Evolutionary conservation across 2,888 invertebrate species (phyloP).

Genomic region (Trissonchulus sp.): DNA sequence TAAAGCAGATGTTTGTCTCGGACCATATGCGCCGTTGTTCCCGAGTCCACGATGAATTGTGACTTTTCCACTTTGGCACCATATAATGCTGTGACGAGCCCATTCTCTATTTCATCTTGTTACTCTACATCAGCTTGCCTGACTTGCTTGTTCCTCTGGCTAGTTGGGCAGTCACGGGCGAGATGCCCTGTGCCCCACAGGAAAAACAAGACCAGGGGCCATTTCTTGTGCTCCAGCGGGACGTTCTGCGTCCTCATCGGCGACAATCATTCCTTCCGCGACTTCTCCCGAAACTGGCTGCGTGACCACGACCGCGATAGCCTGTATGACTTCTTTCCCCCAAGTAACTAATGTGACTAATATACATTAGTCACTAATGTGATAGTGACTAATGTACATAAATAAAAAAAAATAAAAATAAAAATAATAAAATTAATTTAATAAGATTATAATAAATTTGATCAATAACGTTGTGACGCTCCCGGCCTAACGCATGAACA

Average conservation of each 20-base stretch:
- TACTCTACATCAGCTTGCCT: neutral
- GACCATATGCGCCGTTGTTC: neutral
- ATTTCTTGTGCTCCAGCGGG: slow-evolving; percentile 1
- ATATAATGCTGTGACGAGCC: neutral
- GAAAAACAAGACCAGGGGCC: neutral
- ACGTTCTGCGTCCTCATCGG: neutral
- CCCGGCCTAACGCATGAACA: too few species aligned
- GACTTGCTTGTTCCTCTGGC: neutral
- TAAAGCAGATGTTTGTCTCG: neutral
- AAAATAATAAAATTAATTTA: too few species aligned
- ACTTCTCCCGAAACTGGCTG: too few species aligned
- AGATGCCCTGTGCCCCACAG: neutral
- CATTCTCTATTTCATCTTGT: neutral
- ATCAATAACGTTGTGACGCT: too few species aligned
- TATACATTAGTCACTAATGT: too few species aligned
- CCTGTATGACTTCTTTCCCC: neutral
- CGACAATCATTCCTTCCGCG: neutral
- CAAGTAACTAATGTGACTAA: too few species aligned
- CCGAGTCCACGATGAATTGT: neutral
- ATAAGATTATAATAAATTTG: too few species aligned
- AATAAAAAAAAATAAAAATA: too few species aligned
- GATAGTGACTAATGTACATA: too few species aligned
- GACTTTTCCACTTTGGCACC: neutral
- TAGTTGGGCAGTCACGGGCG: neutral
- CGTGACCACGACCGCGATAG: neutral